Conservation (phyloP, 2,113 vertebrate genomes). For the Montifringilla adamsi region DNA sequence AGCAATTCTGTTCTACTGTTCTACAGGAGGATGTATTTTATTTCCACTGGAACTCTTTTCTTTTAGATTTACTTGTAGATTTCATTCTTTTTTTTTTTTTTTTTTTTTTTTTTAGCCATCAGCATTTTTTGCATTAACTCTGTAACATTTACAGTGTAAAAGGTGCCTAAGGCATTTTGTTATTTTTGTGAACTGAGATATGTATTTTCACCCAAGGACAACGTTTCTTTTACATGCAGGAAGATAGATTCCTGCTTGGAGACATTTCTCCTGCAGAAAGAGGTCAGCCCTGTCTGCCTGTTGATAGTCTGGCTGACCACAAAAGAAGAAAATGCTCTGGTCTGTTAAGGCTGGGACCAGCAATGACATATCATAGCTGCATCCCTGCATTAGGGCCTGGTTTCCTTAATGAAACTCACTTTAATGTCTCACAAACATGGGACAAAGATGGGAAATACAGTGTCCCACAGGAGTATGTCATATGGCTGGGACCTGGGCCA, state of each 20-base stretch:
- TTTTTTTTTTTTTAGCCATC: not conserved
- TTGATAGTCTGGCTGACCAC: not conserved
- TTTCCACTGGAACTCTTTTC: not conserved
- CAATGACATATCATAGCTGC: not conserved
- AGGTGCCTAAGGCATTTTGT: not conserved
- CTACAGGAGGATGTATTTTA: not conserved
- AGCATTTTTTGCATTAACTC: not conserved
- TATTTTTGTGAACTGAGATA: not conserved
- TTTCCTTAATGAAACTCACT: not conserved
- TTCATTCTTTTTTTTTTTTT: not conserved
- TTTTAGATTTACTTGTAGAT: not conserved
- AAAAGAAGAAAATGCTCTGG: not conserved
- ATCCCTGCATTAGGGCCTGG: not conserved
- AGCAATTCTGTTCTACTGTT: not conserved
- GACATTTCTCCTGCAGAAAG: not conserved
- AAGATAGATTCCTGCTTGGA: not conserved
- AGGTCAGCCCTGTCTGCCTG: not conserved
- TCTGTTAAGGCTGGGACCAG: not conserved
- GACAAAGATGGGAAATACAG: not conserved
- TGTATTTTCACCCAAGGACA: not conserved
- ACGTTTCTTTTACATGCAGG: not conserved
- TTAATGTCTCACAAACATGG: not conserved
- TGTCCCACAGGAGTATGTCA: not conserved
- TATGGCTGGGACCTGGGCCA: not conserved
- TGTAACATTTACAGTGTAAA: not conserved